Evolutionary conservation across 2,797 vertebrate species (phyloP).

Genomic region (Intellagama lesueurii): DNA sequence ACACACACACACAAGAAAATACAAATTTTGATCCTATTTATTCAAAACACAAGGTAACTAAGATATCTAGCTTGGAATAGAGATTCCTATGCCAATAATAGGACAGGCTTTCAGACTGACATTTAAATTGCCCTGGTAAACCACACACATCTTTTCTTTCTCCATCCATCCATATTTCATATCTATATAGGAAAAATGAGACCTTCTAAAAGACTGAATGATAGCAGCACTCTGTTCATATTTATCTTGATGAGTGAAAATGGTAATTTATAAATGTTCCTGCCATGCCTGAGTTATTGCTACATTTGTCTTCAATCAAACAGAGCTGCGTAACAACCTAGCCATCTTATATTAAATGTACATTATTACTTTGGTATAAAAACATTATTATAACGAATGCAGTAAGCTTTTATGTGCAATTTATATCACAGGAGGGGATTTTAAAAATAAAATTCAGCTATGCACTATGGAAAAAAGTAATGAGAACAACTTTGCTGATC

Average conservation of each 20-base stretch:
- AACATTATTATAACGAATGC: conserved; percentile 38
- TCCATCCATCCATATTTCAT: neutral
- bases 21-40: neutral
- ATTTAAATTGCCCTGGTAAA: conserved; percentile 11
- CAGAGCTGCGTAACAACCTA: conserved; percentile 28
- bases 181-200: neutral
- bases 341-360: conserved; percentile 38
- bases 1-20: neutral
- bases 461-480: conserved; percentile 12
- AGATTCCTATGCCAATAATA: neutral
- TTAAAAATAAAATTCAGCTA: conserved; percentile 5
- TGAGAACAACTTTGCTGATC: conserved; percentile 11
- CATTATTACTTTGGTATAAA: conserved; percentile 35
- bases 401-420: conserved; percentile 20
- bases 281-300: conserved; percentile 35
- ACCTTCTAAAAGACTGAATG: neutral
- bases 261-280: conserved; percentile 41
- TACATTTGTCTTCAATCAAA: conserved; percentile 38
- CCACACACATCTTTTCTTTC: neutral
- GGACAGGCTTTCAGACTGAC: neutral
- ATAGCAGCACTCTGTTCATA: conserved; percentile 4
- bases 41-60: neutral
- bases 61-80: neutral
- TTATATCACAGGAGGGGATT: conserved; percentile 39
- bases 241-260: conserved; percentile 35